Evolutionary conservation across 1,140 invertebrate species (phyloP), one percentile per base, ranked within the genome.

Genomic region (Philaenus spumarius): DNA sequence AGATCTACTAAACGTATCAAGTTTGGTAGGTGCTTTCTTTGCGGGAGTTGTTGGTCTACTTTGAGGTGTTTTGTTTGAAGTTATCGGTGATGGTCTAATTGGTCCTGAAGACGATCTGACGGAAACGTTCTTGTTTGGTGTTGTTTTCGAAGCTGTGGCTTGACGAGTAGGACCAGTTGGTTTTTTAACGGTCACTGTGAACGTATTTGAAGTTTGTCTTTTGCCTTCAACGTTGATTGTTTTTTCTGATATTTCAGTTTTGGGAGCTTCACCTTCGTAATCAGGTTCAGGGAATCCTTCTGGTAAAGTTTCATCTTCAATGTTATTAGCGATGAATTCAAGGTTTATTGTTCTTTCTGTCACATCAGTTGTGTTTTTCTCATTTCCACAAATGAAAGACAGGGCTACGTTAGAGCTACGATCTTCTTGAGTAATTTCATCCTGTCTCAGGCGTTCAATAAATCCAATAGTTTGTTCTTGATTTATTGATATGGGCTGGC

Each of bases 241-340:
- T 47, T 30, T 39, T 23, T 47, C 43, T 5, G 55, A 26, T 39
- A 30, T 22, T 17, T 60, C 23, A 47, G 37, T 23, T 19, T 46
- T 42, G 9, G 47, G 40, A 17, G 34, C 26, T 19, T 56, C 47
- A 47, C 51, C 60, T 40, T 58, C 46, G 17, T 67, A 58, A 35
- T 66, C 60, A 12, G 60, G 43, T 9, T 68, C 69, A 20, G 58
- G 63, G 60, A 69, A 70, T 45, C 63, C 61, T 20, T 68, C 66
- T 6, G 69, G 69, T 15, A 65, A 68, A n/a, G 60, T 22, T 59
- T 67, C 67, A 48, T 69, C 59, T 46, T 67, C 66, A 19, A 70
- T 40, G 48, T 65, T 30, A n/a, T n/a, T n/a, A 30, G 3, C 64
- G 48, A 51, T 60, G 20, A 52, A 17, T 50, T 62, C 51, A 24